A percentile compares a stretch with the other conserved stretches of the same genome.
Evolutionary conservation across 2,797 vertebrate genomes (phyloP).

Genomic region (Bucorvus abyssinicus): DNA sequence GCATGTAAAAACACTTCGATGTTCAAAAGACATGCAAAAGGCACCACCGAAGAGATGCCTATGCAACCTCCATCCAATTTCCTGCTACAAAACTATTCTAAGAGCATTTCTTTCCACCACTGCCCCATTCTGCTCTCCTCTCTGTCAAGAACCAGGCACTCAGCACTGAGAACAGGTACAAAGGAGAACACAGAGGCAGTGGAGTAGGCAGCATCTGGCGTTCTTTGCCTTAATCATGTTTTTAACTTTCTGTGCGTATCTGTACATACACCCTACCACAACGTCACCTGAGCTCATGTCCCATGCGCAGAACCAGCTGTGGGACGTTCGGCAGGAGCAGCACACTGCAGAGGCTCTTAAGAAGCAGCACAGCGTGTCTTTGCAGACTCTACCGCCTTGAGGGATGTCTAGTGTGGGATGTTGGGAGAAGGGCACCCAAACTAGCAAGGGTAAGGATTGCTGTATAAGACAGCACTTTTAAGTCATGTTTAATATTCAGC

Average conservation of each 20-base stretch:
- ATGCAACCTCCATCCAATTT: not conserved
- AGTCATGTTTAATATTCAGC: not conserved
- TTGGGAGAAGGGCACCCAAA: not conserved
- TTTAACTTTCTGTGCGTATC: not conserved
- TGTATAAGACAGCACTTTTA: not conserved
- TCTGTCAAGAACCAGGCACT: not conserved
- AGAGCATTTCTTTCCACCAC: not conserved
- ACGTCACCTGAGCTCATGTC: rapidly evolving
- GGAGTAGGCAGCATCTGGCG: not conserved
- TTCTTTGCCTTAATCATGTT: not conserved
- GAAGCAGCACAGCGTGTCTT: not conserved
- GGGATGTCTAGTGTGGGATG: not conserved
- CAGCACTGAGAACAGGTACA: not conserved
- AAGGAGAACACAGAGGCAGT: not conserved
- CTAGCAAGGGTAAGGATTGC: not conserved
- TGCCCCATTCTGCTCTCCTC: not conserved
- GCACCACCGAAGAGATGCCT: not conserved
- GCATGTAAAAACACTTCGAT: not conserved
- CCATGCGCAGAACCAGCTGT: rapidly evolving
- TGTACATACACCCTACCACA: rapidly evolving
- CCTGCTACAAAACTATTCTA: not conserved
- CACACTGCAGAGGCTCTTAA: not conserved
- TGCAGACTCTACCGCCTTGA: not conserved
- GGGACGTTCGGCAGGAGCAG: not conserved
- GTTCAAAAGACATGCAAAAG: not conserved